Percentiles rank a stretch among this genome's conserved stretches.
Evolutionary conservation across 2,113 vertebrate genomes (phyloP).

Genomic region (Cavia porcellus): DNA sequence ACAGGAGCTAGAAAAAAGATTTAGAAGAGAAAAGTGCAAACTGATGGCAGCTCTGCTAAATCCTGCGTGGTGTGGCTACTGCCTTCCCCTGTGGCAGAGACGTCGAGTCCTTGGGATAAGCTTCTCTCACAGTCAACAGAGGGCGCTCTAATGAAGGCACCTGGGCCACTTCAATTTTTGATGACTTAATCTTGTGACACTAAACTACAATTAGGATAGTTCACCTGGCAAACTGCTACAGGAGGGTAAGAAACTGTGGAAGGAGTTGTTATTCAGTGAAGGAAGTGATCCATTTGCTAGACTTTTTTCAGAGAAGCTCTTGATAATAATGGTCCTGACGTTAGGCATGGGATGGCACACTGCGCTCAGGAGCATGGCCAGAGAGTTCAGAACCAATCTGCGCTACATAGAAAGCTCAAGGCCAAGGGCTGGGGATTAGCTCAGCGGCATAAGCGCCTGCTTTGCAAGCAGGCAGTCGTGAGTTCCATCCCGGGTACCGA

Average conservation of each 20-base stretch:
- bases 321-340: neutral
- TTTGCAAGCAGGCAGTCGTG: too few species aligned
- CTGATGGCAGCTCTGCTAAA: neutral
- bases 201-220: neutral
- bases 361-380: neutral
- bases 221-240: neutral
- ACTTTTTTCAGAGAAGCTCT: neutral
- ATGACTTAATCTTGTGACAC: neutral
- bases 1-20: neutral
- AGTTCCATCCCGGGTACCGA: too few species aligned
- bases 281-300: neutral
- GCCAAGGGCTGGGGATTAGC: neutral
- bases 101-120: neutral
- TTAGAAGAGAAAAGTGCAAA: neutral
- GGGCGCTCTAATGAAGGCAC: neutral
- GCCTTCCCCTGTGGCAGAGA: neutral
- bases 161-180: neutral
- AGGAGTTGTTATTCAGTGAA: neutral
- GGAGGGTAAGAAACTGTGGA: neutral
- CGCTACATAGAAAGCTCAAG: neutral
- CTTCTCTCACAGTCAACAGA: neutral
- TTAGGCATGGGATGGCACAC: neutral
- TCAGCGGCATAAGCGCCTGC: too few species aligned
- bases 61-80: neutral
- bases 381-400: neutral